Conservation (phyloP, 2,888 invertebrate genomes). For the Drosophila limbata region DNA sequence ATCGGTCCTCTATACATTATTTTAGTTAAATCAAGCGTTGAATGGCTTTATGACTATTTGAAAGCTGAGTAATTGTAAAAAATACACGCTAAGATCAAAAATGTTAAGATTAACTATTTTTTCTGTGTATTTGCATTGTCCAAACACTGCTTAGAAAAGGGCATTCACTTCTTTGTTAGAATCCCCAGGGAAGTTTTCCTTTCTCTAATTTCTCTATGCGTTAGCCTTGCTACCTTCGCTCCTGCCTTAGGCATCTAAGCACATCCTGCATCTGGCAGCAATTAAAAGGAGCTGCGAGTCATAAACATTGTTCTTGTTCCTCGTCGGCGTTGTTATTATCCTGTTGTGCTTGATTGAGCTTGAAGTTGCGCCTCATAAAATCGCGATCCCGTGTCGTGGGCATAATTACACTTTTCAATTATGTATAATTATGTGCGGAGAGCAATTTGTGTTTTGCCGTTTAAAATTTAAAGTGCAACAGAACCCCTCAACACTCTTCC, state of each 20-base stretch:
- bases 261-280: constrained; percentile 52
- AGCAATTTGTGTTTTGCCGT: constrained; percentile 63
- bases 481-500: neutral
- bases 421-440: constrained; percentile 75
- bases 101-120: too few species aligned
- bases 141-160: neutral
- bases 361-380: constrained; percentile 67
- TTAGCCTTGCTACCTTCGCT: neutral
- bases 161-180: neutral
- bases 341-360: constrained; percentile 62
- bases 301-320: constrained; percentile 51
- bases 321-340: constrained; percentile 16
- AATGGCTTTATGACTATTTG: too few species aligned
- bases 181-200: neutral
- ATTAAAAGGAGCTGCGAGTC: constrained; percentile 64
- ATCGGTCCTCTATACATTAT: too few species aligned
- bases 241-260: constrained; percentile 5
- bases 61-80: too few species aligned
- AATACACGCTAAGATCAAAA: too few species aligned
- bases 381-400: constrained; percentile 37
- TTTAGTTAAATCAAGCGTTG: too few species aligned
- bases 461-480: constrained; percentile 74
- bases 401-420: constrained; percentile 78
- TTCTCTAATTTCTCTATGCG: neutral
- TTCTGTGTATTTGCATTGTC: neutral